A percentile compares a stretch with the other conserved stretches of the same genome.
Evolutionary conservation across 2,888 invertebrate genomes (phyloP).

Genomic region (Xiphydria camelus): DNA sequence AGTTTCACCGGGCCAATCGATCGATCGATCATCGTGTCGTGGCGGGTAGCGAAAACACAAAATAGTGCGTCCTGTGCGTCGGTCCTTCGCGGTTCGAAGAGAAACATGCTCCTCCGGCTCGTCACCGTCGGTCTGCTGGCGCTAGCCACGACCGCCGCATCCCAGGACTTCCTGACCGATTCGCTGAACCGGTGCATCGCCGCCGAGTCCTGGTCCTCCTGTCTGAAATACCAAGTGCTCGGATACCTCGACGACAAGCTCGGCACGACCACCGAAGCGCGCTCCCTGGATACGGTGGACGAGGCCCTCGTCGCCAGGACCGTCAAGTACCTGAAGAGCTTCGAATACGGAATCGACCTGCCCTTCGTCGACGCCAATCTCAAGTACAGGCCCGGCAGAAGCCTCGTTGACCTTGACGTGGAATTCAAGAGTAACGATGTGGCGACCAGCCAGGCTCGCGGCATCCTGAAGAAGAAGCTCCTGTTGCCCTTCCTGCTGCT

Average conservation of each 20-base stretch:
- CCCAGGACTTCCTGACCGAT: constrained; percentile 44
- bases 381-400: constrained; percentile 51
- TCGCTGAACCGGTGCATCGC: constrained; percentile 71
- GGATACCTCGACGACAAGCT: constrained; percentile 74
- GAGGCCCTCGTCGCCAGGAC: constrained; percentile 75
- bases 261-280: constrained; percentile 56
- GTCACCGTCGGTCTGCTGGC: constrained; percentile 70
- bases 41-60: background rate
- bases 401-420: constrained; percentile 55
- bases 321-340: constrained; percentile 71
- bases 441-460: constrained; percentile 64
- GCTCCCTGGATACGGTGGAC: constrained; percentile 59
- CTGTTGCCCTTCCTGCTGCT: constrained; percentile 77
- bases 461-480: constrained; percentile 79
- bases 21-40: too few relatives aligned
- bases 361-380: constrained; percentile 59
- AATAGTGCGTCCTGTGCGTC: background rate
- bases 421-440: constrained; percentile 50
- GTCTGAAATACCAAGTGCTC: constrained; percentile 77
- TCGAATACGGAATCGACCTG: constrained; percentile 73
- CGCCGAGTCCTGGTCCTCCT: constrained; percentile 69
- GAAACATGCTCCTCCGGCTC: too few relatives aligned
- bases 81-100: too few relatives aligned
- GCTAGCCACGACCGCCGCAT: constrained; percentile 54
- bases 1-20: constrained; percentile 37